A percentile compares a stretch with the other conserved stretches of the same genome.
These are phyloP conservation scores for Myotis davidii DNA, from an alignment of 2,113 vertebrate species.

Conservation along the genomic window DNA sequence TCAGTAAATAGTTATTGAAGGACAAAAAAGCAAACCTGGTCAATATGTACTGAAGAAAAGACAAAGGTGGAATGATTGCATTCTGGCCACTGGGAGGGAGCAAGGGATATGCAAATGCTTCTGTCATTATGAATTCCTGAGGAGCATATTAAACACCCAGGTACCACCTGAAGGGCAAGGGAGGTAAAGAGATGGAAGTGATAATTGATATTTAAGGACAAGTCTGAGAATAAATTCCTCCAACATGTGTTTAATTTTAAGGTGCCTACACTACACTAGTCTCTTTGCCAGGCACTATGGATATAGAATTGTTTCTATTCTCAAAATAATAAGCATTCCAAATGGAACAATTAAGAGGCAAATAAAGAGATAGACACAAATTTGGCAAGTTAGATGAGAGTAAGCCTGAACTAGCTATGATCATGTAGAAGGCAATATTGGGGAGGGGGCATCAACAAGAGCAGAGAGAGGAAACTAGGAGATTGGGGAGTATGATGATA, in stretches of 20 bases:
- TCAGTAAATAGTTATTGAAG: neutral
- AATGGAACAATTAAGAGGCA: neutral
- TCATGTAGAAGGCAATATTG: neutral
- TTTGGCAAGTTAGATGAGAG: neutral
- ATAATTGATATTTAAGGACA: neutral
- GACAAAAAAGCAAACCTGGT: neutral
- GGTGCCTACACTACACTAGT: neutral
- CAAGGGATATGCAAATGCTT: neutral
- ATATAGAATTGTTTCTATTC: neutral
- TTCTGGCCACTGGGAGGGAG: neutral
- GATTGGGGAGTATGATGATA: neutral
- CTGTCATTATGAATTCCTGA: neutral
- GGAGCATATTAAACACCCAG: neutral
- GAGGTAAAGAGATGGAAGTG: neutral
- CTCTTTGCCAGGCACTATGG: neutral
- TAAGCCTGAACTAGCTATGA: neutral
- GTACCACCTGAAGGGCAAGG: neutral
- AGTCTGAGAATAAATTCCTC: neutral
- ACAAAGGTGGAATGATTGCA: neutral
- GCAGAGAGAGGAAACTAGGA: neutral
- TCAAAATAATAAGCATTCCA: neutral
- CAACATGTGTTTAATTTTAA: neutral
- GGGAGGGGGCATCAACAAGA: neutral
- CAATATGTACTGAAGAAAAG: neutral
- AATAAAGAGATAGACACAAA: neutral